Base-by-base conservation (phyloP, 1,140 invertebrate species). In the Panagrolaimus sp. region DNA sequence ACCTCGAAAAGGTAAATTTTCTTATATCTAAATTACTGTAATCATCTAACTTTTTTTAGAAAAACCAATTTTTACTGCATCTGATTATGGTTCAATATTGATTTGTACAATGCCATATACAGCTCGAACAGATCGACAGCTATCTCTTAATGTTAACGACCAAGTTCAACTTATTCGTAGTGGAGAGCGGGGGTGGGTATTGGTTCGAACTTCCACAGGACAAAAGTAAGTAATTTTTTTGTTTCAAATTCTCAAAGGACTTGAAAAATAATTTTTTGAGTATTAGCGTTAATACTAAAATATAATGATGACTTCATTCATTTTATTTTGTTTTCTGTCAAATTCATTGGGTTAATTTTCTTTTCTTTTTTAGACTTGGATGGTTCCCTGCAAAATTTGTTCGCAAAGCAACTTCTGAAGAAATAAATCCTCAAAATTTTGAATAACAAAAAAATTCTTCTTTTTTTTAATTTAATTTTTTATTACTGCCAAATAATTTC, bases 331-430 rank as follows among this genome's bases (percentile, higher is more conserved):
- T 38, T 38, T 38, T 38, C 7, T 38, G 31, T 38, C 7, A 38
- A 4, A 7, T 38, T 38, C 31, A 38, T 38, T 38, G 2, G 31
- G 31, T 38, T 38, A 38, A 38, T 38, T 38, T 38, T 38, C 31
- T 38, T 38, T 38, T 7, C 7, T 38, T 16, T 57, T 57, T 57
- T 27, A 57, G 51, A 13, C 20, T 57, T 57, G 51, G 51, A 11
- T 57, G 51, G 51, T 57, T 25, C 27, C 51, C 51, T 3, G 51
- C 51, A 57, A 57, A 57, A 27, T 57, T 57, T 57, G 51, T 57
- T 57, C 51, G 51, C n/a, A 20, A 27, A 11, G 51, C 51, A 57
- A 57, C 51, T 57, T 20, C 51, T 5, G 20, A 25, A 57, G 51
- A 57, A 13, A 13, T 11, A 20, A 20, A 57, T 57, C 51, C 31